Percentiles rank a stretch among this genome's conserved stretches.
Conservation (phyloP, 2,113 vertebrate species). For the Heliornis fulica region DNA sequence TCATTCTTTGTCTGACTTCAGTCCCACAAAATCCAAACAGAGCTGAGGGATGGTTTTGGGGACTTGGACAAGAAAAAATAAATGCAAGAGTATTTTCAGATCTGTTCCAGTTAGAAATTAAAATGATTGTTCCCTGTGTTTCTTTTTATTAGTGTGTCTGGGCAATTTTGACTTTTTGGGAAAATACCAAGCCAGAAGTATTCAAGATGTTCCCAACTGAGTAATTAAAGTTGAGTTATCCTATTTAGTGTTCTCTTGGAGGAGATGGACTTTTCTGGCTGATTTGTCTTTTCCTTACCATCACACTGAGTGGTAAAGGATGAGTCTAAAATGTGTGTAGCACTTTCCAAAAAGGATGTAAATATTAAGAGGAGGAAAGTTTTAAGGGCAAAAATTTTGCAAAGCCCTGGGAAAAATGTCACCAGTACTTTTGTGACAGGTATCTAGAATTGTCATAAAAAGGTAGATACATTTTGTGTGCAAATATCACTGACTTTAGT, state of each 20-base stretch:
- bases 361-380: neutral
- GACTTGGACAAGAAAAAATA: conserved; percentile 22
- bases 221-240: neutral
- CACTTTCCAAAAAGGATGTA: neutral
- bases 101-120: conserved; percentile 2
- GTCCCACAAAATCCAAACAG: neutral
- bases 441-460: neutral
- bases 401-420: neutral
- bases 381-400: neutral
- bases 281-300: neutral
- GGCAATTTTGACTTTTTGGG: neutral
- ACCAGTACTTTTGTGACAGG: neutral
- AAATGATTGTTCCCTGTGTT: neutral
- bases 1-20: neutral
- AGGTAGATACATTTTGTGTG: neutral
- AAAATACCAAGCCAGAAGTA: conserved; percentile 31
- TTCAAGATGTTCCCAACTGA: neutral
- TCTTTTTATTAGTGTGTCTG: neutral
- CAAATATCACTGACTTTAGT: neutral
- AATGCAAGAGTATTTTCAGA: neutral
- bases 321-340: neutral
- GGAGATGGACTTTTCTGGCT: neutral
- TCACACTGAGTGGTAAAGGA: neutral
- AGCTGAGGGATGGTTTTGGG: neutral
- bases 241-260: neutral